phyloP scores from a whole-genome alignment of 2,888 invertebrate species.

The Helleia helle region DNA sequence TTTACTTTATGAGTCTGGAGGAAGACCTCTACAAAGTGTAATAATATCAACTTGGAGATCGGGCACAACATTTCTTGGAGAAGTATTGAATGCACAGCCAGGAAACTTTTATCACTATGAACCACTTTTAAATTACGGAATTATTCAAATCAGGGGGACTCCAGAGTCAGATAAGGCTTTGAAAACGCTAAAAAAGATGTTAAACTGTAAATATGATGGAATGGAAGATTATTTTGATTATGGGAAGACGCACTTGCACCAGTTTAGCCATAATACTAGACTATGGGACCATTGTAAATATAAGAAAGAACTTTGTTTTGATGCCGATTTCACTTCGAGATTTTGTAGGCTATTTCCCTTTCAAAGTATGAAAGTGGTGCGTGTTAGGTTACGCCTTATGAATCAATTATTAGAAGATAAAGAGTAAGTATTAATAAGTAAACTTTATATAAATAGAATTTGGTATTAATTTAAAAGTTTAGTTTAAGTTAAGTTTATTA shows the following conservation, averaged over 20 bases:
- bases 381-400: conserved; percentile 81
- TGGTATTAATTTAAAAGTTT: too few relatives aligned
- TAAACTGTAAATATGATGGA: conserved; percentile 83
- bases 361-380: conserved; percentile 91
- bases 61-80: conserved; percentile 92
- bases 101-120: conserved; percentile 94
- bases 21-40: conserved; percentile 82
- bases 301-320: conserved; percentile 63
- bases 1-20: conserved; percentile 79
- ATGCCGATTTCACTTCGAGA: conserved; percentile 78
- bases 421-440: conserved; percentile 73
- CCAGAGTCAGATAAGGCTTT: conserved; percentile 80
- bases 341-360: conserved; percentile 90
- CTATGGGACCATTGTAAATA: conserved; percentile 86
- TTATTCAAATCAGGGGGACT: conserved; percentile 85
- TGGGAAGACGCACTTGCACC: conserved; percentile 83
- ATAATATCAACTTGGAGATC: conserved; percentile 93
- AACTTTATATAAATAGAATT: too few relatives aligned
- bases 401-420: conserved; percentile 81
- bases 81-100: conserved; percentile 87
- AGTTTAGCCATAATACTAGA: conserved; percentile 89
- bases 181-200: conserved; percentile 78
- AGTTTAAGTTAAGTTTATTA: too few relatives aligned
- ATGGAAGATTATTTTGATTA: conserved; percentile 85
- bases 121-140: conserved; percentile 87